These are phyloP conservation scores for Calliscelio sp. DNA, from an alignment of 2,888 invertebrate species.

Conservation along the genomic window DNA sequence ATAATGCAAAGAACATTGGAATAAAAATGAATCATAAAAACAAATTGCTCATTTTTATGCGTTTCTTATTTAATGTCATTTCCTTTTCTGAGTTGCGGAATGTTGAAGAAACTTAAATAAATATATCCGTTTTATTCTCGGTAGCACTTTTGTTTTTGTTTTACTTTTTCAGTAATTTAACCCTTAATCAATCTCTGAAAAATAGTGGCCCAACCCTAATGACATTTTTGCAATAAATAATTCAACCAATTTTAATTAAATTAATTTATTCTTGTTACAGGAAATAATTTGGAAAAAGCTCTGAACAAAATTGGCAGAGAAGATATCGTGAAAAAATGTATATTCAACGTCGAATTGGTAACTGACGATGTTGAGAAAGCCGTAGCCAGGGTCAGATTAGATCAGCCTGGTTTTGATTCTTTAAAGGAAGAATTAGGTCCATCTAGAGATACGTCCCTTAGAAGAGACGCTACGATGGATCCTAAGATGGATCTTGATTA, in stretches of 20 bases:
- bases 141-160: not conserved
- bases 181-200: no score
- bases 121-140: not conserved
- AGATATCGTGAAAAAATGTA: constrained; percentile 93
- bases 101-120: not conserved
- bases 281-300: constrained; percentile 92
- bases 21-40: constrained; percentile 24
- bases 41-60: constrained; percentile 8
- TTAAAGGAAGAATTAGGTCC: constrained; percentile 91
- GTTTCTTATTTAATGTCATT: constrained; percentile 2
- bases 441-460: constrained; percentile 91
- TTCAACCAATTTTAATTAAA: not conserved
- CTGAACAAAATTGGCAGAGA: constrained; percentile 92
- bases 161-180: no score
- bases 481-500: constrained; percentile 87
- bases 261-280: constrained; percentile 84
- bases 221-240: not conserved
- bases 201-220: no score
- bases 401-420: constrained; percentile 88
- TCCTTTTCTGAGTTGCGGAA: constrained; percentile 1
- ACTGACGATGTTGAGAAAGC: constrained; percentile 90
- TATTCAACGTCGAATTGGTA: constrained; percentile 90
- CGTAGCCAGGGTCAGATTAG: constrained; percentile 87
- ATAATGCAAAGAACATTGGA: constrained; percentile 24
- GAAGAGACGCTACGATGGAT: constrained; percentile 88